Conservation (phyloP, 1,140 invertebrate species). For the Monochamus saltuarius region DNA sequence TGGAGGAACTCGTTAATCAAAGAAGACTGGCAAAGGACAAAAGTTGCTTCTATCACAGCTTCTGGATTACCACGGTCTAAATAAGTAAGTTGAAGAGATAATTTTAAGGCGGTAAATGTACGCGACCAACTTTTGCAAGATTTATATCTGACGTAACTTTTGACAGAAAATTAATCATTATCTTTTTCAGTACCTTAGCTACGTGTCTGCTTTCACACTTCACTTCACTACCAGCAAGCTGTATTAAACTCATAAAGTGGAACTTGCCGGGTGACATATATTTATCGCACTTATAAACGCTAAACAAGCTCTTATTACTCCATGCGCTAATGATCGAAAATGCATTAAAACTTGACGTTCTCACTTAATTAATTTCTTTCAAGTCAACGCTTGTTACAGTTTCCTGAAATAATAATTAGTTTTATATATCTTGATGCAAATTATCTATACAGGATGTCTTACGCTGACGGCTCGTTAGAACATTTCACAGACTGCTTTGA, state of each 20-base stretch:
- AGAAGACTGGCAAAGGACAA: constrained; percentile 19
- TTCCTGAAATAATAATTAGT: not conserved
- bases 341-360: not conserved
- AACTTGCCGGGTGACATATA: not conserved
- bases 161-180: constrained; percentile 39
- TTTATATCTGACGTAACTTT: constrained; percentile 34
- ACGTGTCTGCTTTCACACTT: constrained; percentile 36
- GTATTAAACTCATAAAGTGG: constrained; percentile 4
- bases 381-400: not conserved
- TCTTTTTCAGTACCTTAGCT: constrained; percentile 28
- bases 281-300: not conserved
- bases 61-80: constrained; percentile 18
- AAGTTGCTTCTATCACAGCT: constrained; percentile 19
- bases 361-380: not conserved
- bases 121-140: constrained; percentile 29
- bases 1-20: constrained; percentile 28
- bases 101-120: constrained; percentile 24
- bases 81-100: constrained; percentile 22
- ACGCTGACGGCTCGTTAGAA: no score
- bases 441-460: no score
- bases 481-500: no score
- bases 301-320: not conserved
- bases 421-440: no score
- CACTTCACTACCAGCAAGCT: constrained; percentile 14
- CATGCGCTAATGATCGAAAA: not conserved